Evolutionary conservation across 2,888 invertebrate species (phyloP), one percentile per base, ranked within the genome.

Genomic region (Tenthredo notha): DNA sequence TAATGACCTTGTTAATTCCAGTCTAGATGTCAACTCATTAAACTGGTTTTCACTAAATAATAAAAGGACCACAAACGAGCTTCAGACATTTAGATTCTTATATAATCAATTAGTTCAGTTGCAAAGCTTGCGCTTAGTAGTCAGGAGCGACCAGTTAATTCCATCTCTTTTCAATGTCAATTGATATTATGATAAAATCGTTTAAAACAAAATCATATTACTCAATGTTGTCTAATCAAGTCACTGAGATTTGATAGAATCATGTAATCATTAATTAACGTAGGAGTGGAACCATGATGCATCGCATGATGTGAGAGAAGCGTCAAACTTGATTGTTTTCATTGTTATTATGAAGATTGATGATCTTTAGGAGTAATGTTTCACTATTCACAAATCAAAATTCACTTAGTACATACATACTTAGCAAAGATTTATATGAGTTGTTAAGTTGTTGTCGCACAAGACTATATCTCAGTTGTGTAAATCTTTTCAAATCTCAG

Each of bases 1-100:
- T 9, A 61, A 61, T 33, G 67, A 33, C 67, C 67, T 67, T 67
- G 67, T 54, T n/a, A 5, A 54, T 54, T n/a, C 54, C 61, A 61
- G 12, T 25, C 25, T 25, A 54, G 54, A 54, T n/a, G 61, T 67
- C 67, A 33, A 67, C 33, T 67, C 33, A 10, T 67, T 0, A 67
- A 67, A 67, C 33, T 18, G 25, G 33, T 67, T 67, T 33, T 33
- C 6, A 33, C 33, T 18, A 29, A 67, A 15, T 18, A 6, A 29
- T 29, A 67, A 33, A 67, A 61, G 25, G 67, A 33, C 67, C 67
- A 33, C 4, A 67, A 67, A 67, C 33, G 1, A 33, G 7, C 15
- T 33, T 33, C 67, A 67, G 67, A 67, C 33, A 25, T 67, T 29
- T 7, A 33, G 33, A 25, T 67, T 67, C 4, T 61, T 21, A 61